Evolutionary conservation across 2,888 invertebrate species (phyloP).

Genomic region (Julus scanicus): DNA sequence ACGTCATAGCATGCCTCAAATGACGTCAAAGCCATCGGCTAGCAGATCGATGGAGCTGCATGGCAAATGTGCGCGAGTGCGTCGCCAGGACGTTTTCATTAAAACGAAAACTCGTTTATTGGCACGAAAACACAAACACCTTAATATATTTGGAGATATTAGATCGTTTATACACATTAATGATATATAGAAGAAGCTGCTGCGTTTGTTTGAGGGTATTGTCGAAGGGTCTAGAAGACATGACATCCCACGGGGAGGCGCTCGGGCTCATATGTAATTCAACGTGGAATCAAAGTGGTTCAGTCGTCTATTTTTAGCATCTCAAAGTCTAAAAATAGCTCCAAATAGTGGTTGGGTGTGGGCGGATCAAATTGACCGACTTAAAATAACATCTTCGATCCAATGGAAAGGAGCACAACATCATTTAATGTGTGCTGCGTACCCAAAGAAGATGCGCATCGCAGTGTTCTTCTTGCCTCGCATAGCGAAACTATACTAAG

Average conservation of each 20-base stretch:
- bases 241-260: conserved; percentile 14
- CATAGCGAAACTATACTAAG: background rate
- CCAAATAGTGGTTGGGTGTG: conserved; percentile 33
- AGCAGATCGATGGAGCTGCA: background rate
- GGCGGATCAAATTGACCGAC: conserved; percentile 33
- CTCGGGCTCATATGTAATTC: background rate
- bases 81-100: background rate
- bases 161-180: background rate
- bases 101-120: background rate
- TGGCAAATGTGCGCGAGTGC: background rate
- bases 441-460: background rate
- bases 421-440: background rate
- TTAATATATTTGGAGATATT: background rate
- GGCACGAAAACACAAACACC: conserved; percentile 15
- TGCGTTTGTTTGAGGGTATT: background rate
- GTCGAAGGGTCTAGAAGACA: background rate
- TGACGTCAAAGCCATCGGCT: conserved; percentile 18
- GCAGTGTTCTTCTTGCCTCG: background rate
- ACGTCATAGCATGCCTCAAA: conserved; percentile 10
- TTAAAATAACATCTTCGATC: conserved; percentile 16
- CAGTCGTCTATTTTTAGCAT: background rate
- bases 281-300: conserved; percentile 3
- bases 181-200: background rate
- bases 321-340: background rate
- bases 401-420: background rate